Conservation (phyloP, 2,113 vertebrate species). For the pig (Sus scrofa) region DNA sequence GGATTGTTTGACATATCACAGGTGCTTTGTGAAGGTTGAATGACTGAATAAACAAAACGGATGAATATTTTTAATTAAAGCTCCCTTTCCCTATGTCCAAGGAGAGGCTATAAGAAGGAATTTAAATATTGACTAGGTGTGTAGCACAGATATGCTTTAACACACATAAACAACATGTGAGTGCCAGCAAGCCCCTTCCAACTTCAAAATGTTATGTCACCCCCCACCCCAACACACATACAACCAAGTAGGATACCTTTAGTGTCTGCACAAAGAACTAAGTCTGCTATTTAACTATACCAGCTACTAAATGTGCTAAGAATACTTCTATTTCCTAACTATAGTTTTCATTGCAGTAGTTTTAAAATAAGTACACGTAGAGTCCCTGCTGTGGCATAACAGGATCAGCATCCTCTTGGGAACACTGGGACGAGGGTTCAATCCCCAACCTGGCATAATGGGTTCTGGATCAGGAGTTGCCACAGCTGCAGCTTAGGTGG, state of each 20-base stretch:
- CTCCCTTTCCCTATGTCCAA: background rate
- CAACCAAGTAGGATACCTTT: background rate
- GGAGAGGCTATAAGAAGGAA: background rate
- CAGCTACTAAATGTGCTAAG: background rate
- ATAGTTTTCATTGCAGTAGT: background rate
- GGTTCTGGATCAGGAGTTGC: too few relatives aligned
- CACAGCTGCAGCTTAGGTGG: too few relatives aligned
- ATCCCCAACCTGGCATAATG: too few relatives aligned
- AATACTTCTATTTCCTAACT: background rate
- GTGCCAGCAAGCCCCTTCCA: background rate
- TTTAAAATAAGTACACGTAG: background rate
- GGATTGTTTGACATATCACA: background rate
- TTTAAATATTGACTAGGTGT: background rate
- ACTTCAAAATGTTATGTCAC: background rate
- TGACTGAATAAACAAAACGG: background rate
- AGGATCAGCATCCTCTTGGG: too few relatives aligned
- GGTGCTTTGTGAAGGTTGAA: background rate
- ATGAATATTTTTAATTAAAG: background rate
- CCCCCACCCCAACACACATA: fast-evolving
- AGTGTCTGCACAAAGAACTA: background rate
- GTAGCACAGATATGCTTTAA: background rate
- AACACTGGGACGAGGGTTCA: too few relatives aligned
- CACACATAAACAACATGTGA: background rate
- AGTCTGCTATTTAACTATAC: background rate
- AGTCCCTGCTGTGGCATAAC: too few relatives aligned